These are phyloP conservation scores for Lucinisca nassula DNA, from an alignment of 2,888 invertebrate genomes.

Conservation along the genomic window DNA sequence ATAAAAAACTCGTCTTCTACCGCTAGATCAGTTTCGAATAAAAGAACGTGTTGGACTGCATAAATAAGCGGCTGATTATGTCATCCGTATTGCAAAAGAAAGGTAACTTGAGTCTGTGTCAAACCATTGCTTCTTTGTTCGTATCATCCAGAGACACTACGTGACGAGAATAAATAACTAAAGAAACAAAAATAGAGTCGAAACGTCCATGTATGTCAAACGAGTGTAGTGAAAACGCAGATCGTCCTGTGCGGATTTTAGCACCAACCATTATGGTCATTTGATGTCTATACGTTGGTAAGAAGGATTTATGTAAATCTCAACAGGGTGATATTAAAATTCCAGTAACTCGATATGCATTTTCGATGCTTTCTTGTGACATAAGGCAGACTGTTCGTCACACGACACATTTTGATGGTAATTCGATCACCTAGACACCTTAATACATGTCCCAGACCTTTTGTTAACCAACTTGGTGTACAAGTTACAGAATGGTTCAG, in stretches of 20 bases:
- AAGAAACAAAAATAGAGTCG: background rate
- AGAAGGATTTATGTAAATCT: too few relatives aligned
- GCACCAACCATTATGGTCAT: too few relatives aligned
- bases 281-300: too few relatives aligned
- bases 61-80: background rate
- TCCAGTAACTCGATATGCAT: too few relatives aligned
- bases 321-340: too few relatives aligned
- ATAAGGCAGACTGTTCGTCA: too few relatives aligned
- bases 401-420: background rate
- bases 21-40: slow-evolving; percentile 1
- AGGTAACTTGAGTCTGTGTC: background rate
- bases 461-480: too few relatives aligned
- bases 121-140: background rate
- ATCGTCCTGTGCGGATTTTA: too few relatives aligned
- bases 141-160: background rate
- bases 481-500: too few relatives aligned
- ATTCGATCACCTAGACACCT: background rate
- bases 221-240: too few relatives aligned
- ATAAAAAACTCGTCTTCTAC: background rate
- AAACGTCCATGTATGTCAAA: too few relatives aligned
- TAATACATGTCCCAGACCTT: background rate
- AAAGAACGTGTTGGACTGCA: background rate
- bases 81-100: slow-evolving; percentile 13
- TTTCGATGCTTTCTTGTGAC: too few relatives aligned
- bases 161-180: slow-evolving; percentile 2